phyloP scores from a whole-genome alignment of 2,888 invertebrate species.

The Macroteleia sp. region DNA sequence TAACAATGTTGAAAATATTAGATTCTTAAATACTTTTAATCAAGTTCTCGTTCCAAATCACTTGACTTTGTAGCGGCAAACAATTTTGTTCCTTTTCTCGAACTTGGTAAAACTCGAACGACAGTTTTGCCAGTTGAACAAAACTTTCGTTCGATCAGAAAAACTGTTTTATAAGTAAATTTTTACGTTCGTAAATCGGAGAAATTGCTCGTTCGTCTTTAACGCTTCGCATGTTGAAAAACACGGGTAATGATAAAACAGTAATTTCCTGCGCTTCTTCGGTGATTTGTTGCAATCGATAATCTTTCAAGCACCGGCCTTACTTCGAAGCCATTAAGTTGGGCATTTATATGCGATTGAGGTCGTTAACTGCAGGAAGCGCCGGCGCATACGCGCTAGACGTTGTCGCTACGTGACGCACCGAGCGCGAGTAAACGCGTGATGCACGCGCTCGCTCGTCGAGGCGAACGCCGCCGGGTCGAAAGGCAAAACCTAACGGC shows the following conservation, averaged over 20 bases:
- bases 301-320: constrained; percentile 67
- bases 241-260: constrained; percentile 42
- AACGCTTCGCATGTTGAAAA: too few relatives aligned
- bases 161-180: too few relatives aligned
- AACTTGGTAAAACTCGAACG: too few relatives aligned
- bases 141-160: too few relatives aligned
- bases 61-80: too few relatives aligned
- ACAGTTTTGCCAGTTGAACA: too few relatives aligned
- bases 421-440: constrained; percentile 34
- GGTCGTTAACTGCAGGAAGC: constrained; percentile 83
- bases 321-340: constrained; percentile 77
- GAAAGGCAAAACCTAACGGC: not conserved
- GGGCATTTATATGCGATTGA: constrained; percentile 79
- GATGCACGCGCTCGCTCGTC: constrained; percentile 25
- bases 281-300: constrained; percentile 65
- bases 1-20: too few relatives aligned
- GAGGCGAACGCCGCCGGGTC: constrained; percentile 2
- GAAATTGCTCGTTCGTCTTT: too few relatives aligned
- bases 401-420: constrained; percentile 64
- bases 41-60: too few relatives aligned
- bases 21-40: too few relatives aligned
- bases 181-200: too few relatives aligned
- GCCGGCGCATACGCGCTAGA: constrained; percentile 69
- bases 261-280: constrained; percentile 51
- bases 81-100: too few relatives aligned